Evolutionary conservation across 2,113 vertebrate species (phyloP), one percentile per base, ranked within the genome.

Genomic region (Cyprinodon tularosa): DNA sequence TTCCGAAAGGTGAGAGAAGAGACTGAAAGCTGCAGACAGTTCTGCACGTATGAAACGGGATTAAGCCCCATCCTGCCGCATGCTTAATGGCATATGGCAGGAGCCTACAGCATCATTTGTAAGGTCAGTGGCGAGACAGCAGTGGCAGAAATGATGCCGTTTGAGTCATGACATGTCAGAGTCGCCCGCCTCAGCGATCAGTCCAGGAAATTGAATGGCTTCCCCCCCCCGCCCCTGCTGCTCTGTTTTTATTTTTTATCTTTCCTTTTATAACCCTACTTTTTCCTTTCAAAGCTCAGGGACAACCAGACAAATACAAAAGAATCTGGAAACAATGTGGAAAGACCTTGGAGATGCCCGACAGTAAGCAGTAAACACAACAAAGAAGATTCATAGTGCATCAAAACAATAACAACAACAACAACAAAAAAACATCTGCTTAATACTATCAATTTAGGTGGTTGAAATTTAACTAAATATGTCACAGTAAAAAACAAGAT

Each of bases 91-190:
- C 89, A 90, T 87, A 89, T 76, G 89, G 89, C 86, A 76, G 81
- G 77, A 88, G 83, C 86, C 90, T 85, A 89, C 93, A 91, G 92
- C 92, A 91, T 94, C 94, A 94, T 94, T 93, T 90, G 93, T 94
- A 92, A 92, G 92, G 87, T 90, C 89, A 87, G 90, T 77, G 76
- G 81, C 86, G 45, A 90, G 93, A 92, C 93, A 89, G 91, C 73
- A 86, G 83, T 81, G 91, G 91, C 92, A 92, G 93, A 93, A 93
- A 94, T 90, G 92, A 94, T 93, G 93, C 93, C 44, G 87, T 90
- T 93, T 94, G 93, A 95, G 88, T 94, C 94, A 94, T 93, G 92
- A 88, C 91, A 86, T 94, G 93, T 91, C 93, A 94, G 80, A 85
- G 88, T 81, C 77, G 72, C 86, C 89, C 79, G 91, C 93, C 74